Evolutionary conservation across 2,797 vertebrate species (phyloP).

Genomic region (Pantherophis vulpinus): DNA sequence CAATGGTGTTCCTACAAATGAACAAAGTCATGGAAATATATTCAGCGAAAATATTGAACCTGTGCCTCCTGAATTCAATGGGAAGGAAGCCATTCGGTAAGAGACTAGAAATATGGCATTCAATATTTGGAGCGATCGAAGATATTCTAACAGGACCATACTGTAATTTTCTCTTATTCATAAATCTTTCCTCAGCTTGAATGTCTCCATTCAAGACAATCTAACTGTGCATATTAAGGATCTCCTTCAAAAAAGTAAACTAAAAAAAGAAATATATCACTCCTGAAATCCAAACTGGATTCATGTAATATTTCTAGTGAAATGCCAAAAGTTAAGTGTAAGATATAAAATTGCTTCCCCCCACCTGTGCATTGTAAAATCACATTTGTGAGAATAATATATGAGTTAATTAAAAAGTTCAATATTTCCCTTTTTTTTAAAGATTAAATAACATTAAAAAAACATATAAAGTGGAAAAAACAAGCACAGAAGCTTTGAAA

Average conservation of each 20-base stretch:
- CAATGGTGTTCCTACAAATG: slow-evolving; percentile 61
- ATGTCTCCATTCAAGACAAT: background rate
- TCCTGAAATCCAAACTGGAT: background rate
- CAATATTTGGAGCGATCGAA: background rate
- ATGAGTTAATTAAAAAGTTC: background rate
- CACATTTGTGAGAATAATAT: background rate
- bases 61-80: slow-evolving; percentile 80
- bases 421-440: slow-evolving; percentile 33
- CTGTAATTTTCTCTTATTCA: background rate
- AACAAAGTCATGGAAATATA: slow-evolving; percentile 55
- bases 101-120: background rate
- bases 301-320: background rate
- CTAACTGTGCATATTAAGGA: background rate
- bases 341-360: background rate
- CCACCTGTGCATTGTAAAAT: background rate
- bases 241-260: background rate
- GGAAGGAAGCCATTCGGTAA: slow-evolving; percentile 91
- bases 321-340: background rate
- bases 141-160: background rate
- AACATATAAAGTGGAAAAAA: slow-evolving; percentile 78
- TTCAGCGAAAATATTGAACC: slow-evolving; percentile 74
- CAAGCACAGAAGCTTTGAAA: slow-evolving; percentile 82
- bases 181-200: background rate
- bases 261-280: background rate
- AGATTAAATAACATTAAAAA: slow-evolving; percentile 88